Evolutionary conservation across 1,140 invertebrate genomes (phyloP).

Genomic region (Drosophila malerkotliana): DNA sequence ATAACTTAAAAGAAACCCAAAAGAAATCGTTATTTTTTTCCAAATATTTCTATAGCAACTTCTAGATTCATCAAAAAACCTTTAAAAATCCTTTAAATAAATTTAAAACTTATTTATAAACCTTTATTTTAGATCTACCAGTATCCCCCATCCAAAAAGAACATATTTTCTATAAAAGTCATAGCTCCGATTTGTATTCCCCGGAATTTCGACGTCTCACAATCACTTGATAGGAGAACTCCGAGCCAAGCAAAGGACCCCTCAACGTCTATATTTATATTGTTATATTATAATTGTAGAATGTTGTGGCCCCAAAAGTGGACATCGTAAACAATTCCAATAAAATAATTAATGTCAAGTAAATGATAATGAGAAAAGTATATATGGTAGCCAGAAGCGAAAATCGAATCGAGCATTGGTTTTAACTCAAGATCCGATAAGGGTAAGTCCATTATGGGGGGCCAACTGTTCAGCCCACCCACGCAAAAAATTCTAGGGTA

Average conservation of each 20-base stretch:
- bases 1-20: too few species aligned
- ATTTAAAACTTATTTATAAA: neutral
- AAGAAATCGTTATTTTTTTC: too few species aligned
- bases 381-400: neutral
- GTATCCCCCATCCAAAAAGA: neutral
- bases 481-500: constrained; percentile 2
- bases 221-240: constrained; percentile 7
- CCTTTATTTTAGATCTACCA: neutral
- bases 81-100: neutral
- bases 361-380: constrained; percentile 26
- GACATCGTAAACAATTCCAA: constrained; percentile 27
- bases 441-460: neutral
- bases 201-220: constrained; percentile 12
- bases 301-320: constrained; percentile 13
- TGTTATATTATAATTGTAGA: constrained; percentile 31
- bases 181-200: constrained; percentile 12
- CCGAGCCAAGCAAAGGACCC: constrained; percentile 11
- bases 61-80: neutral
- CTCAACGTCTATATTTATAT: constrained; percentile 23
- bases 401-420: neutral
- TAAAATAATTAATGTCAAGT: constrained; percentile 49
- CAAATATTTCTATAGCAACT: too few species aligned
- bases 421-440: neutral
- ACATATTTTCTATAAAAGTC: neutral
- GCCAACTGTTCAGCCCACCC: constrained; percentile 34